Base-by-base conservation (phyloP, 2,888 invertebrate species). In the Lepidocyrtinus sp. region DNA sequence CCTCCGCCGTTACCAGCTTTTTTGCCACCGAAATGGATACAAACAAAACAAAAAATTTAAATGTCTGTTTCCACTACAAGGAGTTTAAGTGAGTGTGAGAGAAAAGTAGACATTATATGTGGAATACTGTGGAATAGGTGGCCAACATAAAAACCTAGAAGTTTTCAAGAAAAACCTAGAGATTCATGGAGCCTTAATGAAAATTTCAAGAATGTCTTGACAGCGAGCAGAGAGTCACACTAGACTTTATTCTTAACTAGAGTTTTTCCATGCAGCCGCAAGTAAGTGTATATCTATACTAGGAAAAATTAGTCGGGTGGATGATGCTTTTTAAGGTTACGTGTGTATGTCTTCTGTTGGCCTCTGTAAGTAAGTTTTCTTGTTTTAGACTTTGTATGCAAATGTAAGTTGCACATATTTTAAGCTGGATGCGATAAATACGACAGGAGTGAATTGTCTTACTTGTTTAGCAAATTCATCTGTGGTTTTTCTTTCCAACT, bases 141-240 rank as follows among this genome's bases (percentile, higher is more conserved):
- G n/a, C n/a, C n/a, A n/a, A n/a, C n/a, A n/a, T n/a, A n/a, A n/a
- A n/a, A n/a, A n/a, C n/a, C n/a, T n/a, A n/a, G n/a, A 55, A 73
- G 73, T 50, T 15, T 50, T 15, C 50, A 26, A 36, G 65, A 64
- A 45, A 65, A 45, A 76, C 55, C 76, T 65, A 71, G 74, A 76
- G 76, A 81, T 81, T 81, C 81, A 79, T 76, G 79, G 46, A 81
- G 73, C 75, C 79, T 83, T 83, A 83, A 83, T 83, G 83, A 83
- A 83, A 83, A 83, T 83, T 83, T 81, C 81, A 83, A 83, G 81
- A 81, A 77, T 79, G 78, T 75, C 81, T 81, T 76, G 79, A 81
- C 81, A 83, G 69, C 25, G 69, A 73, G 45, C 50, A 67, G 71
- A 75, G 50, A 75, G 15, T 55, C 55, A 55, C n/a, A 55, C 25